Percentiles rank a stretch among this genome's conserved stretches.
phyloP scores from a whole-genome alignment of 1,140 invertebrate species.

The Geopemphigus sp. region DNA sequence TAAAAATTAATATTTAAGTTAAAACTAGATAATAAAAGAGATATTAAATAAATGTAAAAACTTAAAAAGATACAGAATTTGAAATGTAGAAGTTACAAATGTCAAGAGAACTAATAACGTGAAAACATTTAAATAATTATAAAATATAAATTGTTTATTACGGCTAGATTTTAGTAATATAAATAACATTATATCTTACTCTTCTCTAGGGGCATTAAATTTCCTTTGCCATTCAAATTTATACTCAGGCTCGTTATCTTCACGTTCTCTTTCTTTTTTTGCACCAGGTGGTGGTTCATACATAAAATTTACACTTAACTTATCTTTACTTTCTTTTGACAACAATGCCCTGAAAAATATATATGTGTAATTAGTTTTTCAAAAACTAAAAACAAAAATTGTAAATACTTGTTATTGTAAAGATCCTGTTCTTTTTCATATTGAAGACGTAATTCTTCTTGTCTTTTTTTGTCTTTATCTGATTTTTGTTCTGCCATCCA shows the following conservation, averaged over 20 bases:
- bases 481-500: conserved; percentile 99
- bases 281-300: conserved; percentile 99
- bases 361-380: conserved; percentile 18
- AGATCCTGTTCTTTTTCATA: conserved; percentile 99
- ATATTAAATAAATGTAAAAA: no score
- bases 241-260: conserved; percentile 91
- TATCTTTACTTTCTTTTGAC: conserved; percentile 98
- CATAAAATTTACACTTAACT: conserved; percentile 98
- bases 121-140: no score
- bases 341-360: conserved; percentile 76
- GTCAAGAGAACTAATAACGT: no score
- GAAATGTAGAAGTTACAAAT: no score
- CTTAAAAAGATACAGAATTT: no score
- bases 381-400: conserved; percentile 27
- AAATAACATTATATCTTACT: conserved; percentile 56
- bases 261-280: conserved; percentile 80
- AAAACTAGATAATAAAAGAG: no score
- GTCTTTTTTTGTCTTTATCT: conserved; percentile 94
- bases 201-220: conserved; percentile 95
- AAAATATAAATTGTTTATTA: no score
- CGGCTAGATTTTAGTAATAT: no score
- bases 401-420: conserved; percentile 88
- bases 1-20: no score
- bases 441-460: conserved; percentile 92
- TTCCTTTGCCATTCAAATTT: conserved; percentile 99